A percentile compares a stretch with the other conserved stretches of the same genome.
Evolutionary conservation across 2,797 vertebrate species (phyloP).

Genomic region (Spizella passerina): DNA sequence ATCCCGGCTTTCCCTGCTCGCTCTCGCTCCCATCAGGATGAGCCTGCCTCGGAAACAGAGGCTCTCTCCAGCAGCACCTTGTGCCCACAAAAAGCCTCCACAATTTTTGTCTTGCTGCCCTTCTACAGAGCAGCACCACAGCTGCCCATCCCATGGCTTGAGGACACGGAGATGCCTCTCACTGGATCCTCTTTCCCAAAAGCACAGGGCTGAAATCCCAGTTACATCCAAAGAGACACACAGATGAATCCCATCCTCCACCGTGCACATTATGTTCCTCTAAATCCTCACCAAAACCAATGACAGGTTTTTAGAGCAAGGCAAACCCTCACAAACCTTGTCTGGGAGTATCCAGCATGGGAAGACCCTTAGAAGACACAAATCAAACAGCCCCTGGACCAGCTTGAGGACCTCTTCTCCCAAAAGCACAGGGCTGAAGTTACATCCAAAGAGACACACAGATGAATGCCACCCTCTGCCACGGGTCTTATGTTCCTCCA

Average conservation of each 20-base stretch:
- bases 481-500: rapidly evolving
- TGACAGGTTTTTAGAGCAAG: not conserved
- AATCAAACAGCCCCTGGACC: not conserved
- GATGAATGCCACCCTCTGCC: not conserved
- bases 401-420: no score
- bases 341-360: rapidly evolving
- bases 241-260: not conserved
- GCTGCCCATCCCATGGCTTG: rapidly evolving
- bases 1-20: rapidly evolving
- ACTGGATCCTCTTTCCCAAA: rapidly evolving
- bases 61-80: not conserved
- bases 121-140: rapidly evolving
- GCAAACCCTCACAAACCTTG: rapidly evolving
- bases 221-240: not conserved
- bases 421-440: not conserved
- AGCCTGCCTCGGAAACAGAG: rapidly evolving
- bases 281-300: not conserved
- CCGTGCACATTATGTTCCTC: not conserved
- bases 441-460: not conserved
- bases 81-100: not conserved
- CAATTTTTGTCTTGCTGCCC: not conserved
- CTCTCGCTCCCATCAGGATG: rapidly evolving
- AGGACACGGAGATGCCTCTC: rapidly evolving
- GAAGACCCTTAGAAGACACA: not conserved
- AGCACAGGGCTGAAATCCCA: not conserved